Evolutionary conservation across 2,113 vertebrate species (phyloP).

Genomic region (Rhombomys opimus): DNA sequence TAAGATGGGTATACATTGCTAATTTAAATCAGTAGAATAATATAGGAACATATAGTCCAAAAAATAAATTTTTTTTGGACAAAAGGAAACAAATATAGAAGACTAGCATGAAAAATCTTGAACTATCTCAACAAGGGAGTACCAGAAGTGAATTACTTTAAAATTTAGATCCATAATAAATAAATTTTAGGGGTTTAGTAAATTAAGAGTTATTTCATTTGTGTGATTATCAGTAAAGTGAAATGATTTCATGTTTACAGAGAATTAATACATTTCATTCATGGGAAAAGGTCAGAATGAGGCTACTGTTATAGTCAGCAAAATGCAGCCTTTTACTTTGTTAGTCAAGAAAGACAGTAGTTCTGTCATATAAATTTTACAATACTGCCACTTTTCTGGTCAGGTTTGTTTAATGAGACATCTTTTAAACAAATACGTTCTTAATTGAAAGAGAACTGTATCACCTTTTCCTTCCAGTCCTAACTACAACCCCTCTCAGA

Average conservation of each 20-base stretch:
- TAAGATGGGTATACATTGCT: neutral
- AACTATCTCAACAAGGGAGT: neutral
- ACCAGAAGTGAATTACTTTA: neutral
- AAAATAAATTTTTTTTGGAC: neutral
- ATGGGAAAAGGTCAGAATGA: neutral
- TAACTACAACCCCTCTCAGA: neutral
- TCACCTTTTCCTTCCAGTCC: neutral
- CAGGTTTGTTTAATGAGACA: neutral
- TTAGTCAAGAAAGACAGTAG: neutral
- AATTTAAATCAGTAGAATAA: neutral
- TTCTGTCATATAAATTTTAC: neutral
- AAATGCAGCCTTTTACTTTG: neutral
- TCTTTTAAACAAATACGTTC: neutral
- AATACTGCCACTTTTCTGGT: neutral
- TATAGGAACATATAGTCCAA: neutral
- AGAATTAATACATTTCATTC: neutral
- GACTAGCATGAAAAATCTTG: neutral
- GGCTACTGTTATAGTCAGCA: neutral
- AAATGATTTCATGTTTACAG: neutral
- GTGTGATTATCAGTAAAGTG: neutral
- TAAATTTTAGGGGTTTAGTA: neutral
- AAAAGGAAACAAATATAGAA: neutral
- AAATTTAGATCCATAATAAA: neutral
- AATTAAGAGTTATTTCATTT: neutral
- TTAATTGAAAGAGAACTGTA: neutral